Percentiles rank a stretch among this genome's conserved stretches.
Conservation (phyloP, 2,113 vertebrate species). For the Peromyscus californicus region DNA sequence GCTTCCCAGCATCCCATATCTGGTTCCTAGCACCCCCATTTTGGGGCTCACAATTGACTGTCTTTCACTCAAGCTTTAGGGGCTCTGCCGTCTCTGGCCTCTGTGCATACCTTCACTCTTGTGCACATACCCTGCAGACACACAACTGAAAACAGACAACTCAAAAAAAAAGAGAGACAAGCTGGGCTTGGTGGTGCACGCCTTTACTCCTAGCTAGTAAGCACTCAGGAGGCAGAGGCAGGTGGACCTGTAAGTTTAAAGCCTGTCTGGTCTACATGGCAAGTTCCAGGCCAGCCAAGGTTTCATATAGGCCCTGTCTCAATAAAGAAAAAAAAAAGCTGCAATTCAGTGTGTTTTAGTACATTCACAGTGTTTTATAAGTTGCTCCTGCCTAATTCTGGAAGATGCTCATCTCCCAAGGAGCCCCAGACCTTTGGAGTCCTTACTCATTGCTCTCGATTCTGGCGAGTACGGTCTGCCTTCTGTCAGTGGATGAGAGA, state of each 20-base stretch:
- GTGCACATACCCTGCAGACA: background rate
- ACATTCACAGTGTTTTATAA: background rate
- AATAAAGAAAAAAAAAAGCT: background rate
- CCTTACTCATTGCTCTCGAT: background rate
- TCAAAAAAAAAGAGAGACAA: background rate
- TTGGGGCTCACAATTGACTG: background rate
- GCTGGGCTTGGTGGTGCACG: background rate
- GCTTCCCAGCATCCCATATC: background rate
- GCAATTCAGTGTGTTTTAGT: background rate
- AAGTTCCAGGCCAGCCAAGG: background rate
- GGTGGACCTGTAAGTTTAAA: background rate
- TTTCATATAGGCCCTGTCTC: background rate
- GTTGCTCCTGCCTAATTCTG: background rate
- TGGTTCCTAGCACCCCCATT: background rate
- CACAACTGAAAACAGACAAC: background rate
- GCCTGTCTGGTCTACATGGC: background rate
- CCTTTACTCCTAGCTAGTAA: background rate
- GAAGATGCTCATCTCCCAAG: background rate
- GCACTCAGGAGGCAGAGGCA: background rate
- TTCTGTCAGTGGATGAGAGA: background rate
- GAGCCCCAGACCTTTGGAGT: background rate
- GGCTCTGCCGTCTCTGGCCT: background rate
- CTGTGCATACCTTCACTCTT: background rate
- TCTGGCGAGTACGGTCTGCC: background rate
- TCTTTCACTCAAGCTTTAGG: background rate